Evolutionary conservation across 2,797 vertebrate genomes (phyloP).

Genomic region (Takifugu ocellatus): DNA sequence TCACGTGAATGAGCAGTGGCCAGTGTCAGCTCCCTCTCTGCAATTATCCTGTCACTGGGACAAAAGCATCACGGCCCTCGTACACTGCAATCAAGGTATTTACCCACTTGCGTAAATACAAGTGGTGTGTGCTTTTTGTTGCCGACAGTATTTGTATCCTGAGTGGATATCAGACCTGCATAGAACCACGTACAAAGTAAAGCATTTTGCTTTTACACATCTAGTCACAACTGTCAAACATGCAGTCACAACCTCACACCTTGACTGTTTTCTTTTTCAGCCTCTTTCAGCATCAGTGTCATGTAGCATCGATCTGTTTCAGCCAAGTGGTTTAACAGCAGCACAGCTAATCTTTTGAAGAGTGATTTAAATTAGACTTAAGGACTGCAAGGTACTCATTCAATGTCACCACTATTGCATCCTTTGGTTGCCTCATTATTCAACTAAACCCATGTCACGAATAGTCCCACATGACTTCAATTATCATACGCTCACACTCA

Average conservation of each 20-base stretch:
- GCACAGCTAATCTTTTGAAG: no score
- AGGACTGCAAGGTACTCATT: no score
- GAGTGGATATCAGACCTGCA: constrained; percentile 25
- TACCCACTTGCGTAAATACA: constrained; percentile 35
- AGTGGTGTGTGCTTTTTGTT: constrained; percentile 14
- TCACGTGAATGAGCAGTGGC: constrained; percentile 42
- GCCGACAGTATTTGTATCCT: constrained; percentile 22
- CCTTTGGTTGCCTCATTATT: constrained; percentile 35
- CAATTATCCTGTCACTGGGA: constrained; percentile 68
- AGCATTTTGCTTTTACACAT: no score
- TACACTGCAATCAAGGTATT: constrained; percentile 61
- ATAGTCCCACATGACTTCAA: constrained; percentile 28
- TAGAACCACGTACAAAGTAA: constrained; percentile 21
- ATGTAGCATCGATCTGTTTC: background rate
- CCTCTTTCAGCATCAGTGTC: no score
- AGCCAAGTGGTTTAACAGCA: background rate
- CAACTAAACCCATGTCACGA: no score
- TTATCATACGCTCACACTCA: no score
- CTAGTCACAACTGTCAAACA: background rate
- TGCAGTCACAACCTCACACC: background rate
- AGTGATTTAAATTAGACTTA: no score
- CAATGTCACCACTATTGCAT: background rate
- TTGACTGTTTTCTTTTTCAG: no score
- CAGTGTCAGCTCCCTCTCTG: constrained; percentile 50
- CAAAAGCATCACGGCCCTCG: constrained; percentile 49